A percentile compares a stretch with the other conserved stretches of the same genome.
These are phyloP conservation scores for Tragopan temminckii DNA, from an alignment of 2,797 vertebrate species.

Conservation along the genomic window DNA sequence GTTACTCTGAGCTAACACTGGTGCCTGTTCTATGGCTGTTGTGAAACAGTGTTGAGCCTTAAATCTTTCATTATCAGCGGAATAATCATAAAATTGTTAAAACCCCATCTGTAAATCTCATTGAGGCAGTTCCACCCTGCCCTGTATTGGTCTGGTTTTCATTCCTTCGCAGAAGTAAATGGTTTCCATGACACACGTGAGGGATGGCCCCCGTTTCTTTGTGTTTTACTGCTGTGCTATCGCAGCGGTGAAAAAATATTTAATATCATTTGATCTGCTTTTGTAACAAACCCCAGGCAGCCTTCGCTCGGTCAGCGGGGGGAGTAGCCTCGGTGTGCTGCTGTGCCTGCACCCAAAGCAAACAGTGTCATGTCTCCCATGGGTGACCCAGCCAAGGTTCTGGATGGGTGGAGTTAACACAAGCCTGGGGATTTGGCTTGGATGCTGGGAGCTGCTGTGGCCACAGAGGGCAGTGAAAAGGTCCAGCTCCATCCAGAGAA, in stretches of 20 bases:
- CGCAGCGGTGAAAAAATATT: not conserved
- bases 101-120: not conserved
- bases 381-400: not conserved
- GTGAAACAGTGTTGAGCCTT: not conserved
- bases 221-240: not conserved
- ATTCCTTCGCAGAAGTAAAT: not conserved
- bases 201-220: not conserved
- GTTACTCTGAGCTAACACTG: not conserved
- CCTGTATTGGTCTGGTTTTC: not conserved
- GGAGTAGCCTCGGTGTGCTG: not conserved
- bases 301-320: not conserved
- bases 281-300: not conserved
- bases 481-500: not conserved
- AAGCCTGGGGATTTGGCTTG: not conserved
- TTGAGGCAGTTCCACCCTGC: not conserved
- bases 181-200: not conserved
- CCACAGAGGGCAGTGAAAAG: not conserved
- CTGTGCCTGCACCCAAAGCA: not conserved
- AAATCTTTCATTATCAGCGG: not conserved
- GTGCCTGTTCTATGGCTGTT: not conserved
- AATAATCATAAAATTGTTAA: not conserved
- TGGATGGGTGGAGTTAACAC: accelerated
- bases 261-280: not conserved
- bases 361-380: not conserved
- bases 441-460: not conserved